Percentiles rank a stretch among this genome's conserved stretches.
Conservation (phyloP, 2,888 invertebrate genomes). For the Hypena proboscidalis region DNA sequence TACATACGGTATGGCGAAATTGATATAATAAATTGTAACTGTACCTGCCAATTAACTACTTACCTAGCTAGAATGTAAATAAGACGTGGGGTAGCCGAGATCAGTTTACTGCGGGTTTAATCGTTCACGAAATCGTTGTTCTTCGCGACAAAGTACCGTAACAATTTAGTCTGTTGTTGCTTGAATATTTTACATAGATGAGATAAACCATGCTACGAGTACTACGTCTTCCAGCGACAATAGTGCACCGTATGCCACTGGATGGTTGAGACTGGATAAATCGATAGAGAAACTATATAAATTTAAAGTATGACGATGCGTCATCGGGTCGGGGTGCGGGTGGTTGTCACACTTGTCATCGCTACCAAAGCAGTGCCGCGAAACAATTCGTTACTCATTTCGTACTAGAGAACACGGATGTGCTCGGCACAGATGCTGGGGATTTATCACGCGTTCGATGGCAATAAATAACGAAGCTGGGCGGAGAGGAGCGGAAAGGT, state of each 20-base stretch:
- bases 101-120: slow-evolving; percentile 28
- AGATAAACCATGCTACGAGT: slow-evolving; percentile 3
- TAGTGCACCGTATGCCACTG: slow-evolving; percentile 11
- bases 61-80: slow-evolving; percentile 39
- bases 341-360: slow-evolving; percentile 38
- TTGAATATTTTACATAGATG: slow-evolving; percentile 6
- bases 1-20: slow-evolving; percentile 40
- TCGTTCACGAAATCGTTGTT: slow-evolving; percentile 43
- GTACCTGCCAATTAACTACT: slow-evolving; percentile 51
- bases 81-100: slow-evolving; percentile 30
- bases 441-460: slow-evolving; percentile 69
- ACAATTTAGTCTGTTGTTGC: slow-evolving; percentile 3
- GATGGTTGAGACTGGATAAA: slow-evolving; percentile 18
- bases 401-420: slow-evolving; percentile 69
- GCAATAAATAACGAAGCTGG: slow-evolving; percentile 69
- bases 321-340: slow-evolving; percentile 16
- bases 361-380: slow-evolving; percentile 51
- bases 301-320: slow-evolving; percentile 29
- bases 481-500: slow-evolving; percentile 68
- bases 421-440: slow-evolving; percentile 61
- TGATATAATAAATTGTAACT: slow-evolving; percentile 50
- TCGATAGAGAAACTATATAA: slow-evolving; percentile 24
- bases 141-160: slow-evolving; percentile 16
- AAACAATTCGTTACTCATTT: slow-evolving; percentile 54
- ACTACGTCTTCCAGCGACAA: slow-evolving; percentile 4